Evolutionary conservation across 2,888 invertebrate genomes (phyloP).

Genomic region (Stomorhina lunata): DNA sequence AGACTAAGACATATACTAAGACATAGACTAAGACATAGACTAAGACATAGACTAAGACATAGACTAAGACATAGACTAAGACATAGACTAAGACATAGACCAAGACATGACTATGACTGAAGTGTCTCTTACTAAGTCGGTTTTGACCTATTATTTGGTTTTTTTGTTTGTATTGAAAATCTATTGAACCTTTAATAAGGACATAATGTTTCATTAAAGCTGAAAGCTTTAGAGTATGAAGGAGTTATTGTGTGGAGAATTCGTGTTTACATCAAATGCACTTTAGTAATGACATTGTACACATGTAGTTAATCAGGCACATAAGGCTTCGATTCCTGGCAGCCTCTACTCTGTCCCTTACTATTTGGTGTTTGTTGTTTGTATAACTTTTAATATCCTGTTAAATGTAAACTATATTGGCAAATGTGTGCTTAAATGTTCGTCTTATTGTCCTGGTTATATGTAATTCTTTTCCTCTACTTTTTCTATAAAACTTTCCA

Average conservation of each 20-base stretch:
- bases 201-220: background rate
- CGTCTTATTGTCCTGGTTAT: background rate
- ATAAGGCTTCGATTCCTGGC: background rate
- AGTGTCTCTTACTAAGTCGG: no score
- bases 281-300: conserved; percentile 44
- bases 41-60: no score
- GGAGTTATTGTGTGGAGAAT: background rate
- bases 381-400: conserved; percentile 53
- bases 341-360: background rate
- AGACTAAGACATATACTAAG: no score
- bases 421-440: background rate
- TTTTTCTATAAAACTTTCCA: background rate
- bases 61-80: no score
- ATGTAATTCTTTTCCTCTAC: background rate
- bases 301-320: conserved; percentile 9
- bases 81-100: no score
- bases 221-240: background rate
- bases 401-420: conserved; percentile 19
- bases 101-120: no score
- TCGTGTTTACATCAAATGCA: conserved; percentile 37
- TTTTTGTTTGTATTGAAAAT: background rate
- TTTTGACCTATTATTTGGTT: background rate
- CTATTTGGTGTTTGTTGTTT: conserved; percentile 43
- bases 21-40: no score
- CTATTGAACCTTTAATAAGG: conserved; percentile 12